These are phyloP conservation scores for Cepaea nemoralis DNA, from an alignment of 1,140 invertebrate species.

Conservation along the genomic window DNA sequence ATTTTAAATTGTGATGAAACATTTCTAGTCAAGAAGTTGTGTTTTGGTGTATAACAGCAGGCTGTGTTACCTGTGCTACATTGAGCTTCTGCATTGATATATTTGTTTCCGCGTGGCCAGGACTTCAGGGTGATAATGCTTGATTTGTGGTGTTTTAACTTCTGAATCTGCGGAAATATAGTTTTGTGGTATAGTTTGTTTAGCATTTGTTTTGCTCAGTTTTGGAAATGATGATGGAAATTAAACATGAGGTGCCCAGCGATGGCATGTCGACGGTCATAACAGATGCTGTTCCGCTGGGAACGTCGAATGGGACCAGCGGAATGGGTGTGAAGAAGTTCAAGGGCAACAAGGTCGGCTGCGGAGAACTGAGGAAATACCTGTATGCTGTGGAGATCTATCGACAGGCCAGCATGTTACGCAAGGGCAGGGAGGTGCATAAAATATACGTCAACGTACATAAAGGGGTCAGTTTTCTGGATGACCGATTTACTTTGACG, in stretches of 20 bases:
- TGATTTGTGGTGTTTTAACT: background rate
- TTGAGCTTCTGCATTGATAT: background rate
- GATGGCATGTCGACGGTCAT: background rate
- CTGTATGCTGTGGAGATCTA: conserved; percentile 61
- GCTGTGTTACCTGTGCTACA: background rate
- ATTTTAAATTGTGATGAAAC: background rate
- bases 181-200: background rate
- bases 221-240: background rate
- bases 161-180: background rate
- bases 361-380: conserved; percentile 61
- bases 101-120: background rate
- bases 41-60: background rate
- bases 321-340: conserved; percentile 14
- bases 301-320: conserved; percentile 24
- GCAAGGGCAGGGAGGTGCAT: conserved; percentile 67
- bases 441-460: conserved; percentile 66
- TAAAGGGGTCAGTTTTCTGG: conserved; percentile 65
- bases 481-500: conserved; percentile 65
- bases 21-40: background rate
- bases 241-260: background rate
- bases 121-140: background rate
- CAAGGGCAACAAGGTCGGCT: conserved; percentile 63
- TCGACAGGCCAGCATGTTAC: conserved; percentile 63
- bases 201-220: background rate
- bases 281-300: background rate